phyloP scores from a whole-genome alignment of 2,888 invertebrate species.

The Xylota segnis region DNA sequence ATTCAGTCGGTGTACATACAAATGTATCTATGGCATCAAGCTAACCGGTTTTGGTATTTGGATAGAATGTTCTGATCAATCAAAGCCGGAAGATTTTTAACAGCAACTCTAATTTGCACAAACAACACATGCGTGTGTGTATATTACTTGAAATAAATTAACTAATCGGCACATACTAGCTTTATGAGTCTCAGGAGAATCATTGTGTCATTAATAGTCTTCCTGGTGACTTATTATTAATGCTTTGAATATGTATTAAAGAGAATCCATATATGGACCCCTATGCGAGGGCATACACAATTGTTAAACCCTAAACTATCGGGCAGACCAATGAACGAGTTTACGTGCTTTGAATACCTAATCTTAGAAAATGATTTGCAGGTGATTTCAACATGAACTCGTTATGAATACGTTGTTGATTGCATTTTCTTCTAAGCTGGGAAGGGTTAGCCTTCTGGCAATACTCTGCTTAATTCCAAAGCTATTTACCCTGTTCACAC shows the following conservation, averaged over 20 bases:
- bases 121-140: neutral
- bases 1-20: neutral
- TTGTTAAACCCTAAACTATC: neutral
- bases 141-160: neutral
- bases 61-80: conserved; percentile 2
- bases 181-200: neutral
- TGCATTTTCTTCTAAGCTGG: too few species aligned
- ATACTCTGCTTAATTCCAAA: too few species aligned
- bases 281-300: neutral
- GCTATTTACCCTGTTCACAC: too few species aligned
- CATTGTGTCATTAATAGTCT: conserved; percentile 1
- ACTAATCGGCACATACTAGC: neutral
- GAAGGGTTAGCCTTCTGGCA: too few species aligned
- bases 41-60: conserved; percentile 21
- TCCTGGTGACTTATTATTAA: neutral
- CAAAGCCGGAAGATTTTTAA: conserved; percentile 31
- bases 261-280: neutral
- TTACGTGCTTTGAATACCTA: neutral
- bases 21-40: neutral
- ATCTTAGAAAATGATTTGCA: neutral
- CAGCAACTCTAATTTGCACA: conserved; percentile 8
- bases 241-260: conserved; percentile 1
- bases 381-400: too few species aligned
- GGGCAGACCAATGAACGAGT: neutral
- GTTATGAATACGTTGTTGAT: too few species aligned